Conservation (phyloP, 2,888 invertebrate species). For the Hypsopygia costalis region DNA sequence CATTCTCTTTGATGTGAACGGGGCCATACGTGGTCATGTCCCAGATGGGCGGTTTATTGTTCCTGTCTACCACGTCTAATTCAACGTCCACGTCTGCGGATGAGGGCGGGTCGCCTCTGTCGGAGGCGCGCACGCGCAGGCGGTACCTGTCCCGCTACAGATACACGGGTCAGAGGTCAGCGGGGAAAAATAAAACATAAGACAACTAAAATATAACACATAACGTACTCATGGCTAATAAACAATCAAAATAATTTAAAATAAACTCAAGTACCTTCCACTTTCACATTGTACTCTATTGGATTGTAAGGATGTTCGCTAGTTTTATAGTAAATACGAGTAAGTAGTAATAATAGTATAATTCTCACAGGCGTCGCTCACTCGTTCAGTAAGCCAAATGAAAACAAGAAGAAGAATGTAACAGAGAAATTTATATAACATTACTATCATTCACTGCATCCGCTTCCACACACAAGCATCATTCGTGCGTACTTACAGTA, state of each 20-base stretch:
- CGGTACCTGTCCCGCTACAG: slow-evolving; percentile 97
- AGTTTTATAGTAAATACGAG: slow-evolving; percentile 26
- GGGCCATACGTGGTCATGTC: slow-evolving; percentile 97
- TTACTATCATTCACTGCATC: slow-evolving; percentile 56
- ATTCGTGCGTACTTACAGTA: slow-evolving; percentile 69
- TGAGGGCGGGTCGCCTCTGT: slow-evolving; percentile 95
- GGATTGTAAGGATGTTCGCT: slow-evolving; percentile 34
- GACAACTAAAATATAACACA: slow-evolving; percentile 78
- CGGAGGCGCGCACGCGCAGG: slow-evolving; percentile 97
- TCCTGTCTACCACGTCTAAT: slow-evolving; percentile 98
- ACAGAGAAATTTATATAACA: slow-evolving; percentile 45
- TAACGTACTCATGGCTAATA: slow-evolving; percentile 72
- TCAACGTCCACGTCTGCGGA: slow-evolving; percentile 98
- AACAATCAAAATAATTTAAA: slow-evolving; percentile 67
- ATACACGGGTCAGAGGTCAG: slow-evolving; percentile 88
- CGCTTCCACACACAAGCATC: slow-evolving; percentile 50
- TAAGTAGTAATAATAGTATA: slow-evolving; percentile 27
- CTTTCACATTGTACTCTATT: slow-evolving; percentile 53
- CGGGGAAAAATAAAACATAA: slow-evolving; percentile 83
- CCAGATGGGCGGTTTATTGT: slow-evolving; percentile 99
- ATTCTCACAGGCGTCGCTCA: slow-evolving; percentile 55
- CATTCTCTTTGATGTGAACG: slow-evolving; percentile 99
- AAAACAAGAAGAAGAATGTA: slow-evolving; percentile 57
- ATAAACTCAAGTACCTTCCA: slow-evolving; percentile 54
- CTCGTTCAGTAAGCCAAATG: slow-evolving; percentile 70